Percentiles rank a stretch among this genome's conserved stretches.
Evolutionary conservation across 2,888 invertebrate species (phyloP).

Genomic region (Neuroscelio doddi): DNA sequence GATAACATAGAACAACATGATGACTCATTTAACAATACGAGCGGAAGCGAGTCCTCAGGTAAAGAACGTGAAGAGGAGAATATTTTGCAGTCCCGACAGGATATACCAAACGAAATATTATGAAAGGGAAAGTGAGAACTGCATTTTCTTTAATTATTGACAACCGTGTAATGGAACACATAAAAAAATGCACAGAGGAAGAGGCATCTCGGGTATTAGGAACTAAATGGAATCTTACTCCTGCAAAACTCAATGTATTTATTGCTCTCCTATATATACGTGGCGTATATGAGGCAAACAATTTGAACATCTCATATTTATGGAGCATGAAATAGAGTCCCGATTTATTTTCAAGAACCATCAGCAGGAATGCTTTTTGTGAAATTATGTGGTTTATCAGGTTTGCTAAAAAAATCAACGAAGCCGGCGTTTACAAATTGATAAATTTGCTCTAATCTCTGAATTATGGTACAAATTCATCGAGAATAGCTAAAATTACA

Average conservation of each 20-base stretch:
- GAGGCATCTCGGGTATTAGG: constrained; percentile 18
- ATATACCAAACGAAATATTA: constrained; percentile 21
- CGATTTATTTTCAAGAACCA: too few species aligned
- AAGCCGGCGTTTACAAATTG: too few species aligned
- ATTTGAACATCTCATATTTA: too few species aligned
- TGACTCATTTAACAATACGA: too few species aligned
- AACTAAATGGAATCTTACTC: constrained; percentile 15
- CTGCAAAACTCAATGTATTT: constrained; percentile 16
- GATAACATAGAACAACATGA: too few species aligned
- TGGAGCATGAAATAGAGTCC: too few species aligned
- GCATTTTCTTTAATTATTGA: constrained; percentile 3
- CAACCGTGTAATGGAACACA: background rate
- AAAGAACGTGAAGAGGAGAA: too few species aligned
- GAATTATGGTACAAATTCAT: too few species aligned
- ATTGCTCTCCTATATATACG: constrained; percentile 11
- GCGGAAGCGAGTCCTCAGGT: too few species aligned
- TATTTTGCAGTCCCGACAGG: constrained; percentile 6
- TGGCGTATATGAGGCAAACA: too few species aligned
- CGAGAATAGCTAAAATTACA: too few species aligned
- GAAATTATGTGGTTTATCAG: background rate
- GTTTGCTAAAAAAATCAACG: background rate
- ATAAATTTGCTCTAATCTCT: too few species aligned
- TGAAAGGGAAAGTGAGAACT: constrained; percentile 5
- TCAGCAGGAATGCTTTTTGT: background rate
- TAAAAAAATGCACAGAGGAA: constrained; percentile 11